A percentile compares a stretch with the other conserved stretches of the same genome.
Evolutionary conservation across 35 echinoderm and acorn worm genomes (phyloP).

Genomic region (Diadema setosum): DNA sequence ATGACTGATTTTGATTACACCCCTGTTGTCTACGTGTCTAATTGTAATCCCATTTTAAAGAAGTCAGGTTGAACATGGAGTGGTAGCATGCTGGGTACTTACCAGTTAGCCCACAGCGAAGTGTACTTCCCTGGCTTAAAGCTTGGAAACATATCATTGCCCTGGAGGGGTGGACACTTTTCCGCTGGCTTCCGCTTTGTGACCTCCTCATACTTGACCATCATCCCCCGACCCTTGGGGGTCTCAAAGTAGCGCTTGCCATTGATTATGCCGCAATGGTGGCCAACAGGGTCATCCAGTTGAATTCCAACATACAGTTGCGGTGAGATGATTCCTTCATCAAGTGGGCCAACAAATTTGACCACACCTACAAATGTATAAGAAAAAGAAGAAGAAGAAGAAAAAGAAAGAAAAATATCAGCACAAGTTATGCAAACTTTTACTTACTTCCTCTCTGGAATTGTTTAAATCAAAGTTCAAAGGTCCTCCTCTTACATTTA

Average conservation of each 20-base stretch:
- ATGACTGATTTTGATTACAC: too few relatives aligned
- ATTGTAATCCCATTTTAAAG: too few relatives aligned
- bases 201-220: conserved; percentile 51
- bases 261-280: conserved; percentile 18
- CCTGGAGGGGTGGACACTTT: conserved; percentile 16
- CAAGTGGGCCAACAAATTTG: conserved; percentile 32
- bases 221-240: conserved; percentile 23
- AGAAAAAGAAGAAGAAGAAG: neutral
- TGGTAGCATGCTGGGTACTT: too few relatives aligned
- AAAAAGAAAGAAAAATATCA: neutral
- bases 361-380: conserved; percentile 41
- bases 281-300: conserved; percentile 18
- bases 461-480: too few relatives aligned
- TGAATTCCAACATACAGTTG: conserved; percentile 29
- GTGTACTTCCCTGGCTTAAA: conserved; percentile 11
- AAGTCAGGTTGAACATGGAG: too few relatives aligned
- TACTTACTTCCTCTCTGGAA: neutral
- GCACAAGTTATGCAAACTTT: neutral
- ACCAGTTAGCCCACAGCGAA: neutral
- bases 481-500: too few relatives aligned
- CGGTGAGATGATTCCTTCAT: conserved; percentile 12
- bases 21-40: too few relatives aligned
- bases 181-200: conserved; percentile 2
- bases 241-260: conserved; percentile 46
- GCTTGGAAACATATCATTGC: conserved; percentile 48